Percentiles rank a stretch among this genome's conserved stretches.
phyloP scores from a whole-genome alignment of 2,113 vertebrate species.

The Dermatemys mawii region DNA sequence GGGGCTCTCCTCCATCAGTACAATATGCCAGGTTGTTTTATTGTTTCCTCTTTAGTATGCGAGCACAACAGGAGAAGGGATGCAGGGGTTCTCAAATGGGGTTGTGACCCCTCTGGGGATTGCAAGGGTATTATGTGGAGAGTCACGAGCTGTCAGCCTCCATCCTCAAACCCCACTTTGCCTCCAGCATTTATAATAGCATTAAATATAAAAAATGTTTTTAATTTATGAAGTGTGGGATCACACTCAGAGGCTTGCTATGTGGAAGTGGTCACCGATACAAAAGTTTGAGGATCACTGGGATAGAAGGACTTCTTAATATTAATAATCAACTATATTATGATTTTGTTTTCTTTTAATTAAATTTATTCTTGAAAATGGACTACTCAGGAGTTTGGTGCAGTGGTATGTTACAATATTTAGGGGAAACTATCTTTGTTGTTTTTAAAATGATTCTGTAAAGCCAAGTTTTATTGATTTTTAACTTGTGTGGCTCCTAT shows the following conservation, averaged over 20 bases:
- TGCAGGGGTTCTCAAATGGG: background rate
- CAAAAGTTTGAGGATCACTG: no score
- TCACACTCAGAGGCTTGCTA: no score
- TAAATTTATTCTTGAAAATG: background rate
- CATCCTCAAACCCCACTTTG: no score
- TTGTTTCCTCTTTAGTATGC: background rate
- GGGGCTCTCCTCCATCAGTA: background rate
- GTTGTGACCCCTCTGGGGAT: no score
- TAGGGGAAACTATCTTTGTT: background rate
- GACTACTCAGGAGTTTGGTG: background rate
- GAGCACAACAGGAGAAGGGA: background rate
- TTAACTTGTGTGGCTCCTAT: background rate
- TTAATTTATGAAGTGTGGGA: no score
- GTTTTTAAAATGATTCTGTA: background rate
- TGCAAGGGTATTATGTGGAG: no score
- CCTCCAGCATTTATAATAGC: no score
- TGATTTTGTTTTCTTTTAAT: background rate
- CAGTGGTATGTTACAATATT: accelerated
- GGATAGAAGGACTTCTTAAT: background rate
- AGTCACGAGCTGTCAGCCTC: no score
- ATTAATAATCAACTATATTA: accelerated
- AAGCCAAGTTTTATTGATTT: background rate
- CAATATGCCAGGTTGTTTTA: background rate
- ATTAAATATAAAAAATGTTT: no score
- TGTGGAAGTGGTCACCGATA: no score